These are phyloP conservation scores for Cryptops parisi DNA, from an alignment of 2,888 invertebrate genomes.

Conservation along the genomic window DNA sequence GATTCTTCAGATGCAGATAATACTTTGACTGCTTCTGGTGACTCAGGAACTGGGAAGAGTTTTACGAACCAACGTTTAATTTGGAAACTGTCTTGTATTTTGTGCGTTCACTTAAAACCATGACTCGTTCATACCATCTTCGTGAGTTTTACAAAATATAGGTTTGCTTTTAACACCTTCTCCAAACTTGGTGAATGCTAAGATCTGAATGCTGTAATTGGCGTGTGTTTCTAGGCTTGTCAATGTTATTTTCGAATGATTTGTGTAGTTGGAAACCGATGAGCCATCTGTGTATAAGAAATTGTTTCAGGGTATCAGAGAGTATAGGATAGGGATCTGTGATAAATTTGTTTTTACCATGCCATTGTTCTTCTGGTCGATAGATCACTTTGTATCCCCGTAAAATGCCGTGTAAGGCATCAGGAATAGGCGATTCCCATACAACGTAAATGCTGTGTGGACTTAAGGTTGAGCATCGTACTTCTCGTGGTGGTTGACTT, in stretches of 20 bases:
- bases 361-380: no score
- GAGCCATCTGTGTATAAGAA: not conserved
- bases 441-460: not conserved
- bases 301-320: no score
- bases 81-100: not conserved
- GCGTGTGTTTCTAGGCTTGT: not conserved
- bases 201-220: not conserved
- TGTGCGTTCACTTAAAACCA: not conserved
- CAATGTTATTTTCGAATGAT: not conserved
- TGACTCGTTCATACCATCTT: not conserved
- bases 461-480: not conserved
- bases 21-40: not conserved
- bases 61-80: not conserved
- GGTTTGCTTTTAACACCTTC: not conserved
- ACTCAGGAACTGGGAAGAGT: not conserved
- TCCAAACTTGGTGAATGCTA: not conserved
- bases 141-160: not conserved
- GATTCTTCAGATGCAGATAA: not conserved
- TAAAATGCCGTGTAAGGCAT: not conserved
- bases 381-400: not conserved
- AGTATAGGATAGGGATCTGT: not conserved
- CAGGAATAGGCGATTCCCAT: not conserved
- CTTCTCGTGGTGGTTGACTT: not conserved
- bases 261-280: not conserved
- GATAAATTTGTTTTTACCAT: no score